phyloP scores from a whole-genome alignment of 2,113 vertebrate species.

The Pao palembangensis region DNA sequence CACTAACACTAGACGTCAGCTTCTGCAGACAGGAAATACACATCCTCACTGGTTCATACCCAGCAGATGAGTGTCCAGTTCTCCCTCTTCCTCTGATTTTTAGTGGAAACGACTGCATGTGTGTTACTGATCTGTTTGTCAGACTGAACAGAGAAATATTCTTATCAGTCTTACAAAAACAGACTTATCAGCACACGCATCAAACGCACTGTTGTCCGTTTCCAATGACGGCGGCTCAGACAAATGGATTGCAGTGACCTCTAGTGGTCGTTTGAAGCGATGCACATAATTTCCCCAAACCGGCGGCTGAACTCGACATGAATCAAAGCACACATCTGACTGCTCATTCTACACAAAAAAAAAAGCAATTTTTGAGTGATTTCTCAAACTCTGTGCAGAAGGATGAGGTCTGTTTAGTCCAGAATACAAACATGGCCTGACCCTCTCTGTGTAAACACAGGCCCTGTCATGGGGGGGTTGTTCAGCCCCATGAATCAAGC shows the following conservation, averaged over 20 bases:
- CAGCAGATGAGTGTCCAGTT: too few species aligned
- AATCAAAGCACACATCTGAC: too few species aligned
- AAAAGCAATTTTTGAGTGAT: background rate
- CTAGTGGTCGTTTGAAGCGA: slow-evolving; percentile 31
- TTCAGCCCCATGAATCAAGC: background rate
- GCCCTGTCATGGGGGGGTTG: background rate
- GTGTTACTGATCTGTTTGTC: too few species aligned
- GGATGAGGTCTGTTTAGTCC: background rate
- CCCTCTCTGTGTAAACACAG: slow-evolving; percentile 9
- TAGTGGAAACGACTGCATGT: too few species aligned
- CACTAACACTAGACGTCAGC: too few species aligned
- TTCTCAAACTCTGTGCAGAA: background rate
- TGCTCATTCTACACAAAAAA: background rate
- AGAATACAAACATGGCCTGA: slow-evolving; percentile 13
- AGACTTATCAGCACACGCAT: slow-evolving; percentile 43
- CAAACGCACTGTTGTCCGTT: slow-evolving; percentile 26
- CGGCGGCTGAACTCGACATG: too few species aligned
- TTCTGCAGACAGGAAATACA: too few species aligned
- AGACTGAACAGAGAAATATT: background rate
- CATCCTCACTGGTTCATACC: too few species aligned
- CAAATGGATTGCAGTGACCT: slow-evolving; percentile 22
- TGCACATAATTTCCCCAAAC: slow-evolving; percentile 2
- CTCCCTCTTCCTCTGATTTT: too few species aligned
- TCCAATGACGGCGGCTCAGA: too few species aligned
- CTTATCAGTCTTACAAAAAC: slow-evolving; percentile 32